Evolutionary conservation across 2,113 vertebrate genomes (phyloP), one percentile per base, ranked within the genome.

Genomic region (Hylia prasina): DNA sequence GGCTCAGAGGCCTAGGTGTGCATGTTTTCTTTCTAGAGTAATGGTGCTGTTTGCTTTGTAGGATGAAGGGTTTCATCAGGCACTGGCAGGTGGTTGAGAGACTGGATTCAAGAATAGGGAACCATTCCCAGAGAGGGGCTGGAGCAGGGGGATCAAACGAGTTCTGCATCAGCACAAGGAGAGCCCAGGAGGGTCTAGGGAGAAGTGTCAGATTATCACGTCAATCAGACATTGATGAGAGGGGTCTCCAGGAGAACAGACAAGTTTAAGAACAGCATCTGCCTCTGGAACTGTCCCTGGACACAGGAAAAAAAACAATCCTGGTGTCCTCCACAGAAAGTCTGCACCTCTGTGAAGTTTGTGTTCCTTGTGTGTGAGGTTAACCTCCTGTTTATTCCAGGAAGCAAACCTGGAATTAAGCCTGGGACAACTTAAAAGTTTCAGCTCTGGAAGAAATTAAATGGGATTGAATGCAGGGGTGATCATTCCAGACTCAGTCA

Each of bases 381-480:
- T 81, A 81, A 90, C 27, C 58, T 90, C 80, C 50, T 45, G 27
- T 66, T 93, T 90, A 83, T 70, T 73, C 23, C 82, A 83, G 39
- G 66, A 92, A 83, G 50, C 30, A 86, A 81, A 92, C 37, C 39
- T 94, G 76, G 89, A 96, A 82, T 50, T 54, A 66, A 87, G 71
- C 86, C 90, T 90, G 65, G 51, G 72, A 75, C 3, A 9, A 53
- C 35, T 50, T 64, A 13, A 63, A 70, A 73, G 47, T 54, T 86
- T 87, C 84, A 64, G 61, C 58, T 78, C 72, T 91, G 93, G 77
- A 92, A 94, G 81, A 94, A 88, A 66, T 93, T 86, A 92, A 93
- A 42, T 22, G 78, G 90, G 50, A 95, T 61, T 37, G 57, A 86
- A 88, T 88, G 85, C 16, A 48, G 39, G n/a, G 18, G 15, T 60